Base-by-base conservation (phyloP, 2,888 invertebrate genomes). In the Macrophya alboannulata region DNA sequence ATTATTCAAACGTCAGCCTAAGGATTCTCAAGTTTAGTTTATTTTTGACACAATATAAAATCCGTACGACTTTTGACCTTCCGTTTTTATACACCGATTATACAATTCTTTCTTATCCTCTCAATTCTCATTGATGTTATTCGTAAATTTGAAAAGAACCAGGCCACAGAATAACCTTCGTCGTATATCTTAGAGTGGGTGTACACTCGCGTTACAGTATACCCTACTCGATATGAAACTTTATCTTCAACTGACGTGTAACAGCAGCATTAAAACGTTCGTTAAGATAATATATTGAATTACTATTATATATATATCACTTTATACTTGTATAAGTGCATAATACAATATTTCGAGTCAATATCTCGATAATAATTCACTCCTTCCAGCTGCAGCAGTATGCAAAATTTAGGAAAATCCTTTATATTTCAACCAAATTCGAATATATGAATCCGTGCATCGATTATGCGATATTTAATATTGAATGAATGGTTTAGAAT, bases 211-310 rank as follows among this genome's bases (percentile, higher is more conserved):
- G 25, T 4, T 62, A 15, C 51, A 55, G 25, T 31, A 48, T n/a
- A n/a, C n/a, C 55, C 48, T 17, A 77, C 21, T 81, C 15, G 81
- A 81, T 62, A 81, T 43, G 81, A 81, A 81, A 81, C 62, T 62
- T 62, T 81, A 81, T 81, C 43, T 81, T 81, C 25, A 62, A 81
- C 62, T 45, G 62, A 62, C 43, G 81, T 81, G 43, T 62, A 81
- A 25, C 45, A 45, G 77, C 77, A 45, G 43, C 43, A 51, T 81
- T 81, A 12, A 81, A 81, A 81, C 81, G 43, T 62, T 15, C 40
- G 62, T 55, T 21, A 74, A 45, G 45, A n/a, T 43, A 51, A n/a
- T 43, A 51, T 45, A 55, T 51, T 31, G 51, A 77, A 77, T 77
- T 8, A 55, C 37, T 6, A 25, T 10, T 72, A 72, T 45, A 45